These are phyloP conservation scores for Sander lucioperca DNA, from an alignment of 2,113 vertebrate species.

Conservation along the genomic window DNA sequence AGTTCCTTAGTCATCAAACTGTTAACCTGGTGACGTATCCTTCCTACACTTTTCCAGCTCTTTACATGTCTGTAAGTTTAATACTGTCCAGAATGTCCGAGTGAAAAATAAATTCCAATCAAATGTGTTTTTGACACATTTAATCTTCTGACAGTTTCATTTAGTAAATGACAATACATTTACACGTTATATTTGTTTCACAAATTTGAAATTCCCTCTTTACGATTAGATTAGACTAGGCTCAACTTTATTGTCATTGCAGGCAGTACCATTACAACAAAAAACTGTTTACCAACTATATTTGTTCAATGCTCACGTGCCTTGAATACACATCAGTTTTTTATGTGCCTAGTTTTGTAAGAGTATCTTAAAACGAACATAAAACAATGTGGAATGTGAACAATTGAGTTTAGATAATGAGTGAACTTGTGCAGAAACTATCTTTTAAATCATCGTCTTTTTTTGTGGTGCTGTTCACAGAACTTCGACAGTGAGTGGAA, in stretches of 20 bases:
- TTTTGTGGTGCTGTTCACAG: constrained; percentile 36
- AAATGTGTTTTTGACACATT: background rate
- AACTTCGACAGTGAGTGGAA: constrained; percentile 9
- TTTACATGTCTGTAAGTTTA: background rate
- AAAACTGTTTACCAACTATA: background rate
- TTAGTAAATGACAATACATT: background rate
- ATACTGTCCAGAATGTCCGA: background rate
- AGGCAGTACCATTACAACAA: background rate
- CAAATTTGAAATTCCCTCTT: background rate
- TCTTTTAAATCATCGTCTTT: background rate
- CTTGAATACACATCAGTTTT: background rate
- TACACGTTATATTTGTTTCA: background rate
- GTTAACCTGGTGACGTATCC: constrained; percentile 37
- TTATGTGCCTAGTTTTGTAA: background rate
- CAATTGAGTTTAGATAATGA: background rate
- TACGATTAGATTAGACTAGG: no score
- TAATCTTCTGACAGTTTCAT: background rate
- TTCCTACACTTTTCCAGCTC: background rate
- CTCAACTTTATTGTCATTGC: background rate
- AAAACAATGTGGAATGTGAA: background rate
- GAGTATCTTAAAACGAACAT: background rate
- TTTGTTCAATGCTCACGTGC: background rate
- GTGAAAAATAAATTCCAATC: background rate
- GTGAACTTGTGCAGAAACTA: background rate
- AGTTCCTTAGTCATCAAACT: constrained; percentile 70